A percentile compares a stretch with the other conserved stretches of the same genome.
phyloP scores from a whole-genome alignment of 2,888 invertebrate genomes.

The Trilocha varians region DNA sequence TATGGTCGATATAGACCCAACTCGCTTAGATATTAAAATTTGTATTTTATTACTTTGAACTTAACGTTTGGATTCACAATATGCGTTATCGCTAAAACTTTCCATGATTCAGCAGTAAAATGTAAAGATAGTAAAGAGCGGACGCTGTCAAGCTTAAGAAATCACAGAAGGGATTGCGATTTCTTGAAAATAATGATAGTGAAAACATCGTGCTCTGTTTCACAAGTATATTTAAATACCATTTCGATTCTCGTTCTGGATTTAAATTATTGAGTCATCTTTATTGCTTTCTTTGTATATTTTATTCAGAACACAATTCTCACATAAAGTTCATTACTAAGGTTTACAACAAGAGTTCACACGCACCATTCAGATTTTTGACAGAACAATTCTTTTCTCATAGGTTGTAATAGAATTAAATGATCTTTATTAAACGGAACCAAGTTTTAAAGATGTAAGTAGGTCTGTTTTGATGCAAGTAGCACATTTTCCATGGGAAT shows the following conservation, averaged over 20 bases:
- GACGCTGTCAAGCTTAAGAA: too few relatives aligned
- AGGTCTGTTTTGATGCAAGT: not conserved
- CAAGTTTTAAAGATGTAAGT: not conserved
- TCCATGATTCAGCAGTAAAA: too few relatives aligned
- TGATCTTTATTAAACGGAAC: not conserved
- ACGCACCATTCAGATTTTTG: conserved; percentile 1
- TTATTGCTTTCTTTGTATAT: not conserved
- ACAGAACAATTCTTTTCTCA: conserved; percentile 5
- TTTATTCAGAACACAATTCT: conserved; percentile 1
- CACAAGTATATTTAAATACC: not conserved
- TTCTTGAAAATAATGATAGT: not conserved
- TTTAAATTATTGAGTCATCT: not conserved
- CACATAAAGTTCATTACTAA: conserved; percentile 1
- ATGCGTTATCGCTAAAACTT: too few relatives aligned
- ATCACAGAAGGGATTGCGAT: too few relatives aligned
- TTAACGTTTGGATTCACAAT: too few relatives aligned
- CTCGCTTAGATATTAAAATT: too few relatives aligned
- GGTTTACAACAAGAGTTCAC: conserved; percentile 1
- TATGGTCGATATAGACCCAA: too few relatives aligned
- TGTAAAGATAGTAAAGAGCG: too few relatives aligned
- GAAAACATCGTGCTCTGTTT: not conserved
- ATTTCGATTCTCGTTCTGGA: not conserved
- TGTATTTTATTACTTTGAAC: too few relatives aligned
- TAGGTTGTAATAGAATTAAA: not conserved
- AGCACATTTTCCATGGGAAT: not conserved